Evolutionary conservation across 2,113 vertebrate species (phyloP), one percentile per base, ranked within the genome.

Genomic region (Carassius auratus): DNA sequence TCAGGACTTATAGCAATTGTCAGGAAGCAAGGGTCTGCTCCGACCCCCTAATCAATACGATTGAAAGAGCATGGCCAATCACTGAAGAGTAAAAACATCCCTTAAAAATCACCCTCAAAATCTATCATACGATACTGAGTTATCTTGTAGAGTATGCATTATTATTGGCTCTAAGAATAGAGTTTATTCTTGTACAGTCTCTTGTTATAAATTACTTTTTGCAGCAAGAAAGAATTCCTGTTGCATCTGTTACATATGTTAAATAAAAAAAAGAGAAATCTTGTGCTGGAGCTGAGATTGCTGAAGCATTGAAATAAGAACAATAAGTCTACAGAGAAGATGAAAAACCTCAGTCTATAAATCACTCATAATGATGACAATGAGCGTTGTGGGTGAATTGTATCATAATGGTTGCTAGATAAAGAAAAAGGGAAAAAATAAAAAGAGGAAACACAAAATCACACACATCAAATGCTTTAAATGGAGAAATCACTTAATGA

Each of bases 291-390:
- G 75, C 9, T 59, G 9, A 59, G 15, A 78, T 59, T 78, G 76
- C 52, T 78, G 52, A 59, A n/a, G 9, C 33, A 26, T 38, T 59
- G 4, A 36, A 77, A 77, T 42, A 78, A 78, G 30, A 78, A 78
- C 52, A 59, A 57, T 21, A 19, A 57, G 73, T 50, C 73, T 76
- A 26, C 48, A 57, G 26, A 77, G 50, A 57, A 33, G 6, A 77
- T 77, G 26, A 77, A 78, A n/a, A 78, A 38, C 38, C 76, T 59
- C 52, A 42, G 33, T 61, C 33, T 42, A 78, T 78, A 78, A 61
- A 61, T 79, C 33, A 79, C 12, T 61, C 76, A 62, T 77, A 57
- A 77, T 61, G 55, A 62, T 42, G 57, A 78, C 52, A 61, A 38
- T 38, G 9, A 79, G 55, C 36, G 23, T n/a, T 45, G 57, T 1